A percentile compares a stretch with the other conserved stretches of the same genome.
Evolutionary conservation across 2,888 invertebrate species (phyloP).

Genomic region (Nesidiocoris tenuis): DNA sequence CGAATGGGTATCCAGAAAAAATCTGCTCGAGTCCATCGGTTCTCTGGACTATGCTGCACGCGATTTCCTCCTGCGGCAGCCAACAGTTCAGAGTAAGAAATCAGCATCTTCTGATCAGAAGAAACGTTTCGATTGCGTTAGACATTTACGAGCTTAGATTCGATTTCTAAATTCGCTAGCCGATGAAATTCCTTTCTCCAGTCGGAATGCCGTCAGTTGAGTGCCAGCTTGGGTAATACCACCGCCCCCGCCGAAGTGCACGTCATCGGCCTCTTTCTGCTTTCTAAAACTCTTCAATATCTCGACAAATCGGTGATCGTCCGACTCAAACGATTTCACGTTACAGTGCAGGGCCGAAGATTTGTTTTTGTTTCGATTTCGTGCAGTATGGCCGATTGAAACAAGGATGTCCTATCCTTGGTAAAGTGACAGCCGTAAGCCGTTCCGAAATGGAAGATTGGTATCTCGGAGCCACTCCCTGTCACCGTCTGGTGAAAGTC

Average conservation of each 20-base stretch:
- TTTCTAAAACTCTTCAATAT: not conserved
- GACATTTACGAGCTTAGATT: no score
- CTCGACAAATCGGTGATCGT: not conserved
- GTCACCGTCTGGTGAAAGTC: not conserved
- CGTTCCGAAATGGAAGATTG: not conserved
- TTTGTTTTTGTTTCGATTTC: not conserved
- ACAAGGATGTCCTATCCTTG: not conserved
- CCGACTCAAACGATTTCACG: not conserved
- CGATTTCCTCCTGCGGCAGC: no score
- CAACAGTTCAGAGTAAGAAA: no score
- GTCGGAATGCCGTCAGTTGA: not conserved
- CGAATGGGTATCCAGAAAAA: no score
- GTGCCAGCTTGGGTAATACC: not conserved
- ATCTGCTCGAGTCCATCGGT: no score
- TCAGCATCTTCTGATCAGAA: no score
- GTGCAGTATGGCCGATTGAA: no score
- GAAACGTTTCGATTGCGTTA: no score
- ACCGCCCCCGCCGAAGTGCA: not conserved
- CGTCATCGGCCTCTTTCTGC: not conserved
- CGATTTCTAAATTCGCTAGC: no score
- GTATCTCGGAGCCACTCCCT: not conserved
- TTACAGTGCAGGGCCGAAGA: not conserved
- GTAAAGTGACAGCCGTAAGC: not conserved
- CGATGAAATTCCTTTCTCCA: not conserved
- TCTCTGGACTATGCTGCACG: no score